Evolutionary conservation across 2,797 vertebrate genomes (phyloP).

Genomic region (Anguilla pacifica): DNA sequence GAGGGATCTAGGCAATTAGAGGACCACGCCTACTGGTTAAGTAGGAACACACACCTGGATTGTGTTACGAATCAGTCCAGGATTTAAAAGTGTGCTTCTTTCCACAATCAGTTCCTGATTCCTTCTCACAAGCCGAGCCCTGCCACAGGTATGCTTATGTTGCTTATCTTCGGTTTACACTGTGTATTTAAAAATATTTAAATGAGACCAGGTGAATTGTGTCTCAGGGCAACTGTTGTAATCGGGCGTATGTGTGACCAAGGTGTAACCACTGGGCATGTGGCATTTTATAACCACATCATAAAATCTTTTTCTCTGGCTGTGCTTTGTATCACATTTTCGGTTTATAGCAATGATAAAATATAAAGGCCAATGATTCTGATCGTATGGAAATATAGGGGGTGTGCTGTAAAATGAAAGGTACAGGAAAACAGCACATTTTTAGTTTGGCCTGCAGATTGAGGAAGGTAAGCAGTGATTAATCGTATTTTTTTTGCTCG

Average conservation of each 20-base stretch:
- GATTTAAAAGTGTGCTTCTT: too few species aligned
- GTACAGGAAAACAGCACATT: neutral
- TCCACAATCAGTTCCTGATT: too few species aligned
- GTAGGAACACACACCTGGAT: too few species aligned
- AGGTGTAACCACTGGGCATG: neutral
- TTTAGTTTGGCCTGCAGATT: neutral
- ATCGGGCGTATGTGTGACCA: neutral
- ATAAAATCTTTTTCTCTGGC: neutral
- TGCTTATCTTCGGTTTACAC: neutral
- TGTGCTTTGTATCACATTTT: conserved; percentile 41
- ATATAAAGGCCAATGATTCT: conserved; percentile 15
- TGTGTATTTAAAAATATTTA: neutral
- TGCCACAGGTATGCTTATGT: neutral
- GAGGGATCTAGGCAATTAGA: too few species aligned
- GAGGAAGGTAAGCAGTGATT: neutral
- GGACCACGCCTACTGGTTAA: too few species aligned
- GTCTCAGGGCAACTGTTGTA: neutral
- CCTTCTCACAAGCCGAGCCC: too few species aligned
- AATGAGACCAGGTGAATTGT: neutral
- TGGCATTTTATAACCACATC: neutral
- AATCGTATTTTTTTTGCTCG: conserved; percentile 14
- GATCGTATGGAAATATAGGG: neutral
- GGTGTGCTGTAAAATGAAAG: neutral
- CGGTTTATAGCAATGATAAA: conserved; percentile 59
- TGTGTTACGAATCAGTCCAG: too few species aligned